These are phyloP conservation scores for Alfaro cultratus DNA, from an alignment of 2,797 vertebrate genomes.

Conservation along the genomic window DNA sequence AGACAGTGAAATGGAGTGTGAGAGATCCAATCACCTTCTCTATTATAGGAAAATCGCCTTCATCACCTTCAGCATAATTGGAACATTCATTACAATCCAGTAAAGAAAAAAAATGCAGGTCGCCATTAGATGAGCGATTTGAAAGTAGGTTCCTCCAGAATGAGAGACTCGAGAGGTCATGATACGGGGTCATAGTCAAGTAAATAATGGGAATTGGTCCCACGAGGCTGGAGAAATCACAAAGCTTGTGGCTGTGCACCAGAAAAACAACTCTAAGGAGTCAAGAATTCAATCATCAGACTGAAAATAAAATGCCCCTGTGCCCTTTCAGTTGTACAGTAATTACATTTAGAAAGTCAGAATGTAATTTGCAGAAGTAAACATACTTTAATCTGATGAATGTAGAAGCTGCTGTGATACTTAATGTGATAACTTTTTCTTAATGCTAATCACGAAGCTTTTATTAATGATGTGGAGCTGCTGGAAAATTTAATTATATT, in stretches of 20 bases:
- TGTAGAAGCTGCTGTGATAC: constrained; percentile 19
- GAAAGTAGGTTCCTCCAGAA: constrained; percentile 70
- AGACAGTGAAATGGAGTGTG: constrained; percentile 76
- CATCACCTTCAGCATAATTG: constrained; percentile 80
- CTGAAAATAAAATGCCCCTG: constrained; percentile 72
- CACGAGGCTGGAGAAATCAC: constrained; percentile 70
- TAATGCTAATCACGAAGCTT: constrained; percentile 8
- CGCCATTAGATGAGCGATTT: constrained; percentile 75
- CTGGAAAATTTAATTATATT: neutral
- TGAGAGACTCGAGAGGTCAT: constrained; percentile 74
- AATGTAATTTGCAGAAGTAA: constrained; percentile 42
- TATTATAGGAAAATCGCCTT: constrained; percentile 78
- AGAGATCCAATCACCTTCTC: constrained; percentile 75
- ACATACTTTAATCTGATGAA: constrained; percentile 46
- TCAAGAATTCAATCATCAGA: constrained; percentile 75
- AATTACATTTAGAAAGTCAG: constrained; percentile 58
- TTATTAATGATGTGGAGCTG: constrained; percentile 8
- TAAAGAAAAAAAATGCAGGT: constrained; percentile 70
- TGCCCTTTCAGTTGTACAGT: constrained; percentile 64
- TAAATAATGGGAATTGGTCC: constrained; percentile 82
- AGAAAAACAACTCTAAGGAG: constrained; percentile 68
- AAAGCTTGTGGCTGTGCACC: constrained; percentile 67
- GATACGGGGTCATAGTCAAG: constrained; percentile 79
- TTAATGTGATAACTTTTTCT: constrained; percentile 27
- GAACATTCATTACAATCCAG: constrained; percentile 78